Conservation (phyloP, 1,140 invertebrate species). For the Aphelinus certus region DNA sequence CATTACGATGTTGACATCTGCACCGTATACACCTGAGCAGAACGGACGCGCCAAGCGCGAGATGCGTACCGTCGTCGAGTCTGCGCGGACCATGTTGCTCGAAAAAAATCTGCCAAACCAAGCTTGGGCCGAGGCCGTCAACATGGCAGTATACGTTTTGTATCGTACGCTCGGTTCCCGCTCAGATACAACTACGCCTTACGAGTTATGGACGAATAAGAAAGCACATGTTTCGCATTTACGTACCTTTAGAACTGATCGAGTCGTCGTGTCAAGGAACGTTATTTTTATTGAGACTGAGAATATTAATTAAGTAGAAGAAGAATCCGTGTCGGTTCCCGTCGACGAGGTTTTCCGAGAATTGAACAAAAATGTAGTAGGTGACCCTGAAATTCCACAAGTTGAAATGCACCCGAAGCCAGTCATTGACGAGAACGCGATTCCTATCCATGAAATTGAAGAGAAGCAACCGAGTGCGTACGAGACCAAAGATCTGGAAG, state of each 20-base stretch:
- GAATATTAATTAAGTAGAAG: too few relatives aligned
- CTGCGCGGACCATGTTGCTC: conserved; percentile 56
- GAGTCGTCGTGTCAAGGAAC: too few relatives aligned
- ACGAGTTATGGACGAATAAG: conserved; percentile 5
- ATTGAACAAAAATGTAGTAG: too few relatives aligned
- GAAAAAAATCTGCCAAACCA: conserved; percentile 47
- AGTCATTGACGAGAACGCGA: too few relatives aligned
- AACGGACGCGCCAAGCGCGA: conserved; percentile 34
- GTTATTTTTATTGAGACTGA: too few relatives aligned
- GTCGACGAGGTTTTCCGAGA: too few relatives aligned
- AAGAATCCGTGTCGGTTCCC: too few relatives aligned
- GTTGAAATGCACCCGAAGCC: too few relatives aligned
- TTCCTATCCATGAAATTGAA: too few relatives aligned
- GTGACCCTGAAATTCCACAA: too few relatives aligned
- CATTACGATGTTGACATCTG: background rate
- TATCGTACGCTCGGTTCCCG: conserved; percentile 9
- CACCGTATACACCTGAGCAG: conserved; percentile 25
- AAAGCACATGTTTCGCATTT: conserved; percentile 11
- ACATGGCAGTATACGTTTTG: conserved; percentile 28
- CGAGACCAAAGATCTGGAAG: too few relatives aligned
- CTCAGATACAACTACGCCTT: conserved; percentile 1
- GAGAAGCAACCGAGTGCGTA: too few relatives aligned
- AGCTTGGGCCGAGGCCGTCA: conserved; percentile 31
- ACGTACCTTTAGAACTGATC: conserved; percentile 19
- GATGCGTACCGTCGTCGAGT: conserved; percentile 34